These are phyloP conservation scores for Platyrinchus mystaceus DNA, from an alignment of 2,797 vertebrate genomes.

Conservation along the genomic window DNA sequence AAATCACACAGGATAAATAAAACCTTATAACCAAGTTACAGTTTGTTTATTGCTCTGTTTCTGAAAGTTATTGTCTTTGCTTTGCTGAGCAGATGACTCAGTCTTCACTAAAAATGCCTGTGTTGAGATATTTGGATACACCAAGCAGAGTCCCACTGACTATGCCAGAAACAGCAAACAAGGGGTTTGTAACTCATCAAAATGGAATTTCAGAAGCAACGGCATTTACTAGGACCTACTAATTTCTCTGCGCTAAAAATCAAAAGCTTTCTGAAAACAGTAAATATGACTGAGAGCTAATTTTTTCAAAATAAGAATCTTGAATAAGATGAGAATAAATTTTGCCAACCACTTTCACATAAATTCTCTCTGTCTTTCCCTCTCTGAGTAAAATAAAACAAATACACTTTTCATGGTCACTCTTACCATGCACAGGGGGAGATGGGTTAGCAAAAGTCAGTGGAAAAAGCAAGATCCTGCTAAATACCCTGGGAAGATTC, in stretches of 20 bases:
- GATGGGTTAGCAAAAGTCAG: not conserved
- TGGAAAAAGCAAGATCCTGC: not conserved
- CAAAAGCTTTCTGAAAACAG: not conserved
- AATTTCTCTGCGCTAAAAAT: not conserved
- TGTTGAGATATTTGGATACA: not conserved
- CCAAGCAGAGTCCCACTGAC: not conserved
- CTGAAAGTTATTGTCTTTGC: not conserved
- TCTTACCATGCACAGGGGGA: not conserved
- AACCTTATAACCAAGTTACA: not conserved
- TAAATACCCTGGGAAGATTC: not conserved
- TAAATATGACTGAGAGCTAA: not conserved
- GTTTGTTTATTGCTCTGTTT: not conserved
- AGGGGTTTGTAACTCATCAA: not conserved
- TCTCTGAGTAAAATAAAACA: not conserved
- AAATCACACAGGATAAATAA: not conserved
- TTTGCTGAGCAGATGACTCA: slow-evolving; percentile 11
- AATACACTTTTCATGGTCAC: not conserved
- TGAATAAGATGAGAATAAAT: not conserved
- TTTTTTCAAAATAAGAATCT: not conserved
- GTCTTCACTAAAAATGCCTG: not conserved
- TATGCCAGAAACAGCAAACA: not conserved
- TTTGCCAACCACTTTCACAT: not conserved
- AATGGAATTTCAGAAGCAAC: not conserved
- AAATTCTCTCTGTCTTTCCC: not conserved
- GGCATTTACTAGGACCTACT: not conserved